Evolutionary conservation across 2,888 invertebrate species (phyloP), one percentile per base, ranked within the genome.

Genomic region (Drosophila neutralis): DNA sequence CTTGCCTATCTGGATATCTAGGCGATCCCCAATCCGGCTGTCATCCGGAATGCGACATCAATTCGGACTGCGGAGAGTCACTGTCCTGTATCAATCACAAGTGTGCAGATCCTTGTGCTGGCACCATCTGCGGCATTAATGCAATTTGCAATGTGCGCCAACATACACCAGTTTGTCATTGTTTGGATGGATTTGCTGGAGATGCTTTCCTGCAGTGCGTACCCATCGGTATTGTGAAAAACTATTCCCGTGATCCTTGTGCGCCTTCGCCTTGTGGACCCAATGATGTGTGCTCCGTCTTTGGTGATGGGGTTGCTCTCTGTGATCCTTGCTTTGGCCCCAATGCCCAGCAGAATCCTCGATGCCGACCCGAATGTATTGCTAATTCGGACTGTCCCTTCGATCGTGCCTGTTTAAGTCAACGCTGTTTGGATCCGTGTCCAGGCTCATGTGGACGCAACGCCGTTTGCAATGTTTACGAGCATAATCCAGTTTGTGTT

Each of bases 281-380:
- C 10, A 94, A 94, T 75, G 94, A 95, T 76, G 94, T 94, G 40
- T 97, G 97, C 88, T 95, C 95, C 65, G 94, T 95, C 2, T 96
- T 95, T 88, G 96, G 95, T 42, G 95, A 95, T 87, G 95, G 96
- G 89, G 95, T 97, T 48, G 97, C 97, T 2, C 94, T 97, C 86
- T 97, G 97, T 90, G 95, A 96, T 92, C 94, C 95, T n/a, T 97
- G 97, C 90, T 94, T 95, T 82, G 95, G 96, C 51, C 94, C 95
- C 1, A 95, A 95, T 79, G 95, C 95, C 42, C 93, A 94, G 52
- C 95, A 95, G 79, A 96, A 96, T 92, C 96, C 96, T 33, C 94
- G 95, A 38, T 97, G 97, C 83, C 94, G 96, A 90, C 97, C 97
- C 38, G 97, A 97, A 93, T 98, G 98, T 93, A 93, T 97, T 58